phyloP scores from a whole-genome alignment of 1,140 invertebrate genomes.

The Pogonomyrmex californicus region DNA sequence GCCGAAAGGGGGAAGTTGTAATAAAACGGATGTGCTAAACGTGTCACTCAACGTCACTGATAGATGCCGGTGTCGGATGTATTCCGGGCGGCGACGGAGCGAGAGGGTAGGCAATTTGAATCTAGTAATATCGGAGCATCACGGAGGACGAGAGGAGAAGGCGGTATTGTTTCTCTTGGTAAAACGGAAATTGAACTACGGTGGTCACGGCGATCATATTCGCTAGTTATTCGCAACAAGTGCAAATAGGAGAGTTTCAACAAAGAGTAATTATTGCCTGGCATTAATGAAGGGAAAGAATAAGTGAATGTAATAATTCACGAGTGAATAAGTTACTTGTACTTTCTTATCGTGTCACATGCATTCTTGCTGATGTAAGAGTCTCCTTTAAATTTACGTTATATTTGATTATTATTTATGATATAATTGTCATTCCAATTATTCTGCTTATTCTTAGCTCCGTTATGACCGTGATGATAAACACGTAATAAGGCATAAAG shows the following conservation, averaged over 20 bases:
- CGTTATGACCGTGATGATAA: not conserved
- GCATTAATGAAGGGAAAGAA: slow-evolving; percentile 53
- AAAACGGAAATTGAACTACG: slow-evolving; percentile 66
- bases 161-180: slow-evolving; percentile 53
- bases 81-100: slow-evolving; percentile 8
- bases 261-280: slow-evolving; percentile 27
- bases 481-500: not conserved
- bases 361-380: slow-evolving; percentile 26
- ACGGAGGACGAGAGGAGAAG: not conserved
- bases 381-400: slow-evolving; percentile 38
- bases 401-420: not conserved
- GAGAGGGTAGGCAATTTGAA: slow-evolving; percentile 50
- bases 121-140: slow-evolving; percentile 64
- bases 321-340: not conserved
- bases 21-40: slow-evolving; percentile 84
- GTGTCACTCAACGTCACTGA: slow-evolving; percentile 84
- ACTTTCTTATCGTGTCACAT: slow-evolving; percentile 27
- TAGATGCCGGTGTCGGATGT: slow-evolving; percentile 64
- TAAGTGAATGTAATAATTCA: slow-evolving; percentile 28
- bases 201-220: slow-evolving; percentile 36
- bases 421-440: slow-evolving; percentile 3
- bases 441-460: slow-evolving; percentile 14
- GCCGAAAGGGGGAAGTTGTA: slow-evolving; percentile 72
- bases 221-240: slow-evolving; percentile 3
- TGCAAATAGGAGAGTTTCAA: slow-evolving; percentile 25